phyloP scores from a whole-genome alignment of 2,113 vertebrate species.

The Boleophthalmus pectinirostris region DNA sequence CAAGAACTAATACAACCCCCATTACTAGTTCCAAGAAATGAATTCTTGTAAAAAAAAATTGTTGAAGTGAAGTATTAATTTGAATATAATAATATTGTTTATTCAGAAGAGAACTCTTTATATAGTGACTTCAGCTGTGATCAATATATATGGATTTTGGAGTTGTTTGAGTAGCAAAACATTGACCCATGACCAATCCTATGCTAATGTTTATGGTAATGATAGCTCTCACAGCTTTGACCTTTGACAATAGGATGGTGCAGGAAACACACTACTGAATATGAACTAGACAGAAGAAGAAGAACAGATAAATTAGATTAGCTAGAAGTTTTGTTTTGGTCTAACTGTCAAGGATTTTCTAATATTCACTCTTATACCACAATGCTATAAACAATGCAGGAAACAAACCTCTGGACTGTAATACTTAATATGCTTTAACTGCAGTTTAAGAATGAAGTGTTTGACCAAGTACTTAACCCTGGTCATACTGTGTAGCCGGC shows the following conservation, averaged over 20 bases:
- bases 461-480: too few relatives aligned
- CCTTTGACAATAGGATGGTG: background rate
- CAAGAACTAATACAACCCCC: background rate
- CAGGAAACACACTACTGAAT: background rate
- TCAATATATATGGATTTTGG: constrained; percentile 11
- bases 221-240: background rate
- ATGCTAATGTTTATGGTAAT: background rate
- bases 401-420: too few relatives aligned
- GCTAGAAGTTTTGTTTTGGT: background rate
- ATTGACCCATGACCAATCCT: background rate
- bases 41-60: background rate
- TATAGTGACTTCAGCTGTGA: background rate
- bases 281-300: background rate
- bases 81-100: background rate
- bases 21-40: background rate
- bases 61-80: background rate
- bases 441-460: too few relatives aligned
- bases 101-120: background rate
- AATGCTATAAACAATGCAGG: too few relatives aligned
- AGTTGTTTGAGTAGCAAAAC: constrained; percentile 3
- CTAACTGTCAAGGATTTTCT: background rate
- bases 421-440: too few relatives aligned
- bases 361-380: too few relatives aligned
- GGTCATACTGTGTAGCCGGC: too few relatives aligned
- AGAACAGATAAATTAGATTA: background rate